Base-by-base conservation (phyloP, 2,113 vertebrate genomes). In the Platichthys stellatus region DNA sequence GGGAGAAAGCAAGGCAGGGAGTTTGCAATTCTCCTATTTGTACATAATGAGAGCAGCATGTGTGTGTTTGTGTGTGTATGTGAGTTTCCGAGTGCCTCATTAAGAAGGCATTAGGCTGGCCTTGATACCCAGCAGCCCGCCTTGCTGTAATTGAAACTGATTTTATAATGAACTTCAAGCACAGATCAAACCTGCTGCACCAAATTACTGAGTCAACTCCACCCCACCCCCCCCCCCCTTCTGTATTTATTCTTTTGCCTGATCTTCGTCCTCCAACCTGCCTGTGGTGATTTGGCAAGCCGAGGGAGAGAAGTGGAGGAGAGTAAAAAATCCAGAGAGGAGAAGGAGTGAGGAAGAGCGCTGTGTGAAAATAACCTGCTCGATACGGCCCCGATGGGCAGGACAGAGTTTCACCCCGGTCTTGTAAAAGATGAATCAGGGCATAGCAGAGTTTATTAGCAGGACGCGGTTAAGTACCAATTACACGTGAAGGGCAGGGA, bases 161-260 rank as follows among this genome's bases (percentile, higher is more conserved):
- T 90, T 92, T 91, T 90, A 89, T 92, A 93, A 93, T 86, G 86
- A 92, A 91, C 89, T 90, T 89, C 84, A 90, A 90, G 88, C 74
- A 65, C 85, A 87, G 86, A 92, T 92, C 87, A 88, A 88, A 89
- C 85, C 85, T 81, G 80, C 84, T 83, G 72, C 73, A 80, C 66
- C 74, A 81, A 88, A 86, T 86, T 87, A 86, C 79, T 12, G 77
- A 86, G 78, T 17, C 26, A 58, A 68, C 67, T 66, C 63, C 58
- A 2, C 4, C 23, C 49, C 68, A 64, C 69, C 63, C 67, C 67
- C 69, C 63, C 54, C 4, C 4, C 23, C 49, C 68, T 38, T 43
- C 67, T 47, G 14, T 54, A 66, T 70, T 70, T 53, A 83, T 72
- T 83, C 75, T 70, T 78, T 65, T 13, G 14, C 24, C 2, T 47